Evolutionary conservation across 2,113 vertebrate species (phyloP), one percentile per base, ranked within the genome.

Genomic region (Zosterops borbonicus): DNA sequence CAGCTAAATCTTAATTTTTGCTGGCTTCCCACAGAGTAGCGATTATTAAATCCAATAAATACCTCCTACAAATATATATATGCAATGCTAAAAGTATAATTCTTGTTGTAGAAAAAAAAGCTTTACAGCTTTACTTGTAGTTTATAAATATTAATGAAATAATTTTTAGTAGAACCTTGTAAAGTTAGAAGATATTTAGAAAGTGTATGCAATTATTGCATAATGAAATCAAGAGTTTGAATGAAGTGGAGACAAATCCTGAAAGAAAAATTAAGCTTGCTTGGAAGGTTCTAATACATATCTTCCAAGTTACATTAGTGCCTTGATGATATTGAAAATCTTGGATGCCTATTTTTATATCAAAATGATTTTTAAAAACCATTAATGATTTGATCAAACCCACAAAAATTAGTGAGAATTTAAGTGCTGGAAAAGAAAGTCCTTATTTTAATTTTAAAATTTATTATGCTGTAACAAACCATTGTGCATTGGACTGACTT

Each of bases 1-100:
- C 85, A 91, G 84, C 44, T 94, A 78, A 86, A 93, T 81, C 60
- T 93, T 95, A 83, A 96, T 93, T 96, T 96, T 88, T 92, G 42
- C 2, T 2, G 50, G 55, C 64, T 92, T 94, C 85, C 91, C 33
- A 83, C 50, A 67, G 78, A 65, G 81, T 35, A 94, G 60, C 0
- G 2, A 67, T 94, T 83, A 95, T 74, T 85, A 91, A 96, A 95
- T 83, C 82, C 11, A 91, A 47, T 92, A 96, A 95, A 90, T 96
- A 93, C 63, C 47, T 91, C 35, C 63, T 55, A 75, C n/a, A 29
- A 67, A 78, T 52, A 83, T 27, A 53, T 70, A 64, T 53, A 74
- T 67, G 50, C 28, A 92, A 44, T 73, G 63, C 41, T 92, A 53
- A 58, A 95, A 79, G 28, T 33, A 9, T 83, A 60, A 95, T 79